A percentile compares a stretch with the other conserved stretches of the same genome.
These are phyloP conservation scores for Trissoscelio sp. DNA, from an alignment of 2,888 invertebrate species.

Conservation along the genomic window DNA sequence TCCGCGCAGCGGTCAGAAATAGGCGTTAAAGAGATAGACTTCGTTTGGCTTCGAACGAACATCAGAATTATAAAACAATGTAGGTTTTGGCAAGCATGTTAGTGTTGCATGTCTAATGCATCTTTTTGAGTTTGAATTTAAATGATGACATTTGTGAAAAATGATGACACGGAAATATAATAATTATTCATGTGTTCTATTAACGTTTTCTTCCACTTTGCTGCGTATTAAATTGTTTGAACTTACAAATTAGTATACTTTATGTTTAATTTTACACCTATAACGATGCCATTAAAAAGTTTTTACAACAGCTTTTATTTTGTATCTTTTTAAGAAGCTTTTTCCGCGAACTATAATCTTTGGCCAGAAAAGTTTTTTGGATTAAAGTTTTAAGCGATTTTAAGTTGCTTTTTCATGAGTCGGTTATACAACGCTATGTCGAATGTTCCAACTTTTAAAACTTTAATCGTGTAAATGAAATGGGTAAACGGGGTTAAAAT, in stretches of 20 bases:
- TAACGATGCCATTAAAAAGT: constrained; percentile 20
- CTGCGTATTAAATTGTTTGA: neutral
- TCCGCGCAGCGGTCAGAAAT: constrained; percentile 57
- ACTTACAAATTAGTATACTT: neutral
- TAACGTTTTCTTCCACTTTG: neutral
- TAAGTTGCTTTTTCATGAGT: constrained; percentile 49
- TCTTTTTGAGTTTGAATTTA: too few species aligned
- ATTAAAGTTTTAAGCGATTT: constrained; percentile 53
- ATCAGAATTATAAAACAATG: constrained; percentile 23
- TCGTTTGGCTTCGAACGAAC: constrained; percentile 33
- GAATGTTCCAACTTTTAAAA: constrained; percentile 39
- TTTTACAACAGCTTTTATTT: constrained; percentile 32
- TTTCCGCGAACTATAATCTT: constrained; percentile 41
- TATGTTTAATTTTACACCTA: constrained; percentile 24
- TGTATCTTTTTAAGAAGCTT: constrained; percentile 32
- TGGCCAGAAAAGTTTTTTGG: constrained; percentile 43
- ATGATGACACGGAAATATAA: neutral
- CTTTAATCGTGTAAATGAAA: constrained; percentile 41
- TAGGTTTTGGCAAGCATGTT: neutral
- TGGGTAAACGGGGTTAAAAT: constrained; percentile 13
- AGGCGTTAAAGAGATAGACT: constrained; percentile 66
- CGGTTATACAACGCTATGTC: constrained; percentile 34
- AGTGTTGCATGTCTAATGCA: too few species aligned
- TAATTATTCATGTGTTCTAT: neutral
- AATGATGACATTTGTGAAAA: neutral